Evolutionary conservation across 2,888 invertebrate genomes (phyloP), one percentile per base, ranked within the genome.

Genomic region (Diachrysia chrysitis): DNA sequence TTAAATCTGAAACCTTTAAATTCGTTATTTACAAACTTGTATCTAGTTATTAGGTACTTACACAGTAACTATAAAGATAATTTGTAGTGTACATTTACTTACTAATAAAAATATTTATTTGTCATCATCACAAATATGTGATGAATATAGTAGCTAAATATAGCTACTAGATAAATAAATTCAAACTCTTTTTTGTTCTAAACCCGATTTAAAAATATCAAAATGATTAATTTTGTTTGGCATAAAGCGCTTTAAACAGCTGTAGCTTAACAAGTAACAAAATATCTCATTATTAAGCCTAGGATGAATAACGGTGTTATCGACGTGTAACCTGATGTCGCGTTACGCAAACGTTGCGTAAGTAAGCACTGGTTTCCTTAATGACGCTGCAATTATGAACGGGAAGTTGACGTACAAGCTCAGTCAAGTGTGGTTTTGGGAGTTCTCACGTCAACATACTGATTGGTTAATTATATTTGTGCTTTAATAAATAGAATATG

Each of bases 331-430:
- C 64, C 54, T 57, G 72, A 75, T 82, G 79, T 73, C 73, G 74
- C 75, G 65, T 71, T 89, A 84, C 79, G 81, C 86, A 90, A 89
- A 71, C 9, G 66, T 90, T 88, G 82, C 78, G 69, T 83, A 89
- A 86, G 81, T 78, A 74, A 79, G 83, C 73, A 32, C 32, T 53
- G 78, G 84, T 87, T 87, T 85, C 85, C 85, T 84, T 83, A 84
- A 85, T 83, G 73, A 81, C 81, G 63, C 59, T 73, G 70, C 53
- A 60, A 42, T 66, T 84, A 85, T 85, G 82, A 81, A 81, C 83
- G 86, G 87, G 82, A 82, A 73, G 73, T 78, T 68, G 32, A 56
- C 51, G 51, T 14, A 19, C 51, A 42, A 57, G 42, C 29, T 63
- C 48, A 29, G 53, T 54, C 51, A 37, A 53, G 6, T 66, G 60